Conservation (phyloP, 2,113 vertebrate genomes). For the Limanda limanda region DNA sequence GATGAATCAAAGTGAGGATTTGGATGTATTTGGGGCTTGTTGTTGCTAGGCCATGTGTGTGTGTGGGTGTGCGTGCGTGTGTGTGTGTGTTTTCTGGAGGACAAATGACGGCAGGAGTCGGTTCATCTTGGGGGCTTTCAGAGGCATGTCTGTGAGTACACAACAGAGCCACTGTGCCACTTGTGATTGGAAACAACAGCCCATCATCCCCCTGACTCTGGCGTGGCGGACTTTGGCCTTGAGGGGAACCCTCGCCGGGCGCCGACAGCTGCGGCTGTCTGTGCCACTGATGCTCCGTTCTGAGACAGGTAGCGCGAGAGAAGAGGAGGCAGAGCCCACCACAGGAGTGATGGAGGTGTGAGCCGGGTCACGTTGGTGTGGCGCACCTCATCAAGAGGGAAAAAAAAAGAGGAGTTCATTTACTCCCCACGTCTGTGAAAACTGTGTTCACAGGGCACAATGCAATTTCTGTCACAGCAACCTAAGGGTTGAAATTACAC, state of each 20-base stretch:
- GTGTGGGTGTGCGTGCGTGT: constrained; percentile 22
- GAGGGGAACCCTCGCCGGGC: constrained; percentile 26
- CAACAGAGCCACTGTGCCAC: constrained; percentile 43
- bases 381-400: constrained; percentile 50
- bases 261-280: constrained; percentile 50
- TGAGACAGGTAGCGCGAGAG: constrained; percentile 50
- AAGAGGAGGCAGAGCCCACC: constrained; percentile 39
- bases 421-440: constrained; percentile 40
- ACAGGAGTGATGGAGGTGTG: constrained; percentile 54
- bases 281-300: constrained; percentile 32
- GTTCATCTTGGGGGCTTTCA: constrained; percentile 57
- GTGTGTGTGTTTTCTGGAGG: constrained; percentile 52
- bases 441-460: constrained; percentile 42
- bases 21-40: constrained; percentile 46
- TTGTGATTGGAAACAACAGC: constrained; percentile 66
- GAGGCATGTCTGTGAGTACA: constrained; percentile 51
- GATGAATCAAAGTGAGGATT: constrained; percentile 71
- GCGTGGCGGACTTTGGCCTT: constrained; percentile 45
- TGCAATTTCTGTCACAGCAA: constrained; percentile 59
- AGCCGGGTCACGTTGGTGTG: constrained; percentile 54
- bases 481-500: constrained; percentile 67
- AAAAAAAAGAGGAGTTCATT: constrained; percentile 44
- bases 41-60: constrained; percentile 35
- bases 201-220: constrained; percentile 46
- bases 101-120: constrained; percentile 61